These are phyloP conservation scores for Isichthys henryi DNA, from an alignment of 2,113 vertebrate species.

Conservation along the genomic window DNA sequence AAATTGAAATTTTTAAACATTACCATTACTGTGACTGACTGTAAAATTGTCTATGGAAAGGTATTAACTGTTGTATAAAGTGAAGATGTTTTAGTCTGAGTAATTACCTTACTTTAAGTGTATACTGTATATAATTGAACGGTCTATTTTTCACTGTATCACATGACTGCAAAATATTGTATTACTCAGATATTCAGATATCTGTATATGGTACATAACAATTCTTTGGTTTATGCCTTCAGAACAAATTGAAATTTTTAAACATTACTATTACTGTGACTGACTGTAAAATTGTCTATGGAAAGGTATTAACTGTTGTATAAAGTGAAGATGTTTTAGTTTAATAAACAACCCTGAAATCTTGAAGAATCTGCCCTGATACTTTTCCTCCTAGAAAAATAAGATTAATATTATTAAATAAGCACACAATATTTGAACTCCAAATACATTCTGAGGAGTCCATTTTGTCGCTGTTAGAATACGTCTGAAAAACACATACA, in stretches of 20 bases:
- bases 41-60: background rate
- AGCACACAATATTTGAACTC: background rate
- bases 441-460: background rate
- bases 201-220: background rate
- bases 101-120: background rate
- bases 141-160: background rate
- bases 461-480: background rate
- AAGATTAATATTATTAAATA: background rate
- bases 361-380: background rate
- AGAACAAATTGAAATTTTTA: background rate
- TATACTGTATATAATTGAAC: background rate
- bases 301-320: constrained; percentile 10
- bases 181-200: background rate
- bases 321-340: background rate
- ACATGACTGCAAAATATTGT: background rate
- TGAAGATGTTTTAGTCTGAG: background rate
- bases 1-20: background rate
- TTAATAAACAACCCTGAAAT: background rate
- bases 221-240: background rate
- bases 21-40: background rate
- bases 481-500: background rate
- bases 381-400: background rate
- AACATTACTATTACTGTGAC: background rate
- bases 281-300: background rate
- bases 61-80: constrained; percentile 12